Base-by-base conservation (phyloP, 2,888 invertebrate species). In the Macroteleia sp. region DNA sequence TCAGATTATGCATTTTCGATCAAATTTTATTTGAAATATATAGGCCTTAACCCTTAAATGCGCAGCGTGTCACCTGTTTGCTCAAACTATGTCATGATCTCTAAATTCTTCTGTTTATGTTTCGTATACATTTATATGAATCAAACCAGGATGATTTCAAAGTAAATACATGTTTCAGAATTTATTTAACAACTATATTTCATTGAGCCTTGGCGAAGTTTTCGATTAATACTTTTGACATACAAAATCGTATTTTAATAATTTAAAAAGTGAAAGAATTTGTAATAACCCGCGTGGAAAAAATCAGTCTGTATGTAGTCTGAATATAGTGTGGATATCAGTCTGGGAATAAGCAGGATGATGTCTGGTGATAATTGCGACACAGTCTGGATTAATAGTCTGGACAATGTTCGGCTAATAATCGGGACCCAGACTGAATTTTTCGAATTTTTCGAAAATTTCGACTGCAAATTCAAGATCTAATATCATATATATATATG, bases 121-220 rank as follows among this genome's bases (percentile, higher is more conserved):
- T n/a, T 22, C 36, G 54, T 50, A 44, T 61, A 54, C 52, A 30
- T 52, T 19, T 59, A 54, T 36, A 10, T 42, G 16, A 54, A 44
- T 20, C 19, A 50, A 66, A 59, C 41, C 41, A 32, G 59, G 32
- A 28, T 54, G 50, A 50, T 42, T 56, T 44, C 4, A 48, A 75
- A 61, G 52, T 61, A 39, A 70, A 67, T 62, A 67, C 32, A n/a
- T n/a, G n/a, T 75, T 46, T 16, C 56, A 36, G 64, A 57, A n/a
- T n/a, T 70, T 59, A 10, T 50, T 59, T 66, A 64, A 52, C 44
- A 57, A 64, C 41, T 70, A 59, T 66, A 61, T 50, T 67, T 46
- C n/a, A 62, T 77, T 77, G 70, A 77, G 76, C 76, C 70, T 64
- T 46, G 70, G 59, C 57, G 39, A 32, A 32, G 32, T 62, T 52